These are phyloP conservation scores for Ferdinandea cuprea DNA, from an alignment of 2,888 invertebrate species.

Conservation along the genomic window DNA sequence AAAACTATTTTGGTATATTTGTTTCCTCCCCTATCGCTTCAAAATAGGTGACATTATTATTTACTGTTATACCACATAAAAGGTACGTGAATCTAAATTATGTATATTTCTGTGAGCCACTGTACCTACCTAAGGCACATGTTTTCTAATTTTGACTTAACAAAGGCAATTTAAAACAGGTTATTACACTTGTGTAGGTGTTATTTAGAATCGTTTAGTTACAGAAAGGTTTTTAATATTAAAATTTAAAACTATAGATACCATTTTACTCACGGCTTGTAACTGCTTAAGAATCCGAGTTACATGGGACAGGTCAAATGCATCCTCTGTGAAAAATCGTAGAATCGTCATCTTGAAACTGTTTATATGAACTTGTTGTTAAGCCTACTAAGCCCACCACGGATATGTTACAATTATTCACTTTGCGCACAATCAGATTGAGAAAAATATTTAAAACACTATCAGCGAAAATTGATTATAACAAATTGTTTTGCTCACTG, in stretches of 20 bases:
- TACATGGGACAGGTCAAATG: conserved; percentile 86
- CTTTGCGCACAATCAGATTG: conserved; percentile 16
- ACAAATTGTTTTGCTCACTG: conserved; percentile 36
- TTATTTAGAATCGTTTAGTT: background rate
- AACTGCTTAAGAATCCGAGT: conserved; percentile 85
- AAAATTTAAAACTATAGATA: conserved; percentile 5
- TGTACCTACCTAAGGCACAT: too few species aligned
- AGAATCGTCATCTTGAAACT: conserved; percentile 84
- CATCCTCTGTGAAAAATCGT: conserved; percentile 86
- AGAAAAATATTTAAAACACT: conserved; percentile 38
- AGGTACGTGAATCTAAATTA: too few species aligned
- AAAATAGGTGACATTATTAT: too few species aligned
- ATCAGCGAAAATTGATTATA: conserved; percentile 3
- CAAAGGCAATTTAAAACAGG: too few species aligned
- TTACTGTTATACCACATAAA: too few species aligned
- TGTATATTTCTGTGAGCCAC: too few species aligned
- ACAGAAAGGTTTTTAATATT: background rate
- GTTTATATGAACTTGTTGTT: background rate
- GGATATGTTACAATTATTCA: conserved; percentile 2
- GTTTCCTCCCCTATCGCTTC: too few species aligned
- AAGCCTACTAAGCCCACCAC: background rate
- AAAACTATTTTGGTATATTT: too few species aligned
- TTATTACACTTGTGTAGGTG: too few species aligned
- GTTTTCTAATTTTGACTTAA: too few species aligned
- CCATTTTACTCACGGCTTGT: conserved; percentile 80